Base-by-base conservation (phyloP, 2,113 vertebrate species). In the Spermophilus dauricus region DNA sequence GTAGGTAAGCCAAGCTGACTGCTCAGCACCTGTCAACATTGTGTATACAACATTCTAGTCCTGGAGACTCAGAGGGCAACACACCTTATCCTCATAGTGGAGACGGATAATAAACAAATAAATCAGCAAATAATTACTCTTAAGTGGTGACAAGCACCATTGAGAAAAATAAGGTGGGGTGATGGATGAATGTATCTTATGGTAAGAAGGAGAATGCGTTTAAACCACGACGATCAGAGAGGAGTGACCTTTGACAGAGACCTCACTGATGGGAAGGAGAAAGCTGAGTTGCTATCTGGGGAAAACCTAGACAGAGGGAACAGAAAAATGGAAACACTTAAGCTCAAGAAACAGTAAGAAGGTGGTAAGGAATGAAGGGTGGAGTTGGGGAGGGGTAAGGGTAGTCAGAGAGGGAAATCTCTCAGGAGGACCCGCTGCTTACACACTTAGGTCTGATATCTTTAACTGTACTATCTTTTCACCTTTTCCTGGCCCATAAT, bases 71-170 rank as follows among this genome's bases (percentile, higher is more conserved):
- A 78, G 69, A 96, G 48, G 58, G 81, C 48, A 51, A 86, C 5
- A 32, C 56, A 11, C 22, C 24, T 92, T 72, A 26, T 26, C 42
- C 42, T 86, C 7, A 82, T 45, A 39, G 22, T 78, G 24, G 14
- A 96, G 45, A 84, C 14, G n/a, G n/a, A 32, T 93, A 32, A n/a
- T 69, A 94, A 96, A 82, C n/a, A 61, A 61, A 61, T 61, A 86
- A 89, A 63, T 2, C 69, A 86, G 11, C 51, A 93, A 92, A 75
- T 63, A 81, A 81, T 53, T 94, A 16, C 12, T 51, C 39, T 94
- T 32, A 45, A 24, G 8, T 86, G 28, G 10, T 45, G 17, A 32
- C 63, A 84, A 69, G 37, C 58, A 76, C 4, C 39, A 75, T 24
- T 4, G 92, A 81, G 65, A 94, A 85, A 88, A 88, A 34, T 26